Evolutionary conservation across 2,113 vertebrate species (phyloP), one percentile per base, ranked within the genome.

Genomic region (Dendropsophus ebraccatus): DNA sequence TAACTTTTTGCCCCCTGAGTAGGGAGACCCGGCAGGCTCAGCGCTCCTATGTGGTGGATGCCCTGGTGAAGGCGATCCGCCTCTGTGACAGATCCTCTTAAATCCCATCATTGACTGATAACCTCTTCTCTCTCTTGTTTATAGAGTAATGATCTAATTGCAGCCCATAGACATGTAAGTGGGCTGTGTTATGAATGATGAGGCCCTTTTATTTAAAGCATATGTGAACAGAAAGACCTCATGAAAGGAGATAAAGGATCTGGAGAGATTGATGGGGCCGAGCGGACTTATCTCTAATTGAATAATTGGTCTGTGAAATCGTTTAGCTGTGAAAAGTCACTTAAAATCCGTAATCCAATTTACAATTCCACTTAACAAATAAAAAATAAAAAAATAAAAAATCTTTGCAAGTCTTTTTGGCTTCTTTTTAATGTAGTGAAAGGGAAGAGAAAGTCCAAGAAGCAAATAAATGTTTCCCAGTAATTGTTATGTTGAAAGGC

Each of bases 211-310:
- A 69, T 35, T 17, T 32, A 65, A 32, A 83, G 37, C 56, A 72
- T 83, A 58, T 56, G 35, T 37, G 54, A 84, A 76, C 25, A 58
- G 35, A 76, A 76, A 58, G 83, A 62, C 19, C 0, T 62, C 23
- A 84, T 49, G 19, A 84, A 58, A 76, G 32, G 82, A 58, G 52
- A 62, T 76, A 65, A 62, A 41, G 52, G 49, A 62, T 49, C 72
- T 35, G 56, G n/a, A 47, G n/a, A 50, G 70, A 21, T 30, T 58
- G 50, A 84, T 84, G 30, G n/a, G 35, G 23, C 69, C 13, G 8
- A 75, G 83, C 69, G 4, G 35, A 76, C 35, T 76, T 52, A 49
- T 75, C 83, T 76, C 83, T 84, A 76, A 84, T 76, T 84, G 83
- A 84, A 84, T 84, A 84, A 84, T 76, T 74, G 70, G 32, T 73